phyloP scores from a whole-genome alignment of 2,888 invertebrate genomes.

The Therioaphis trifolii region DNA sequence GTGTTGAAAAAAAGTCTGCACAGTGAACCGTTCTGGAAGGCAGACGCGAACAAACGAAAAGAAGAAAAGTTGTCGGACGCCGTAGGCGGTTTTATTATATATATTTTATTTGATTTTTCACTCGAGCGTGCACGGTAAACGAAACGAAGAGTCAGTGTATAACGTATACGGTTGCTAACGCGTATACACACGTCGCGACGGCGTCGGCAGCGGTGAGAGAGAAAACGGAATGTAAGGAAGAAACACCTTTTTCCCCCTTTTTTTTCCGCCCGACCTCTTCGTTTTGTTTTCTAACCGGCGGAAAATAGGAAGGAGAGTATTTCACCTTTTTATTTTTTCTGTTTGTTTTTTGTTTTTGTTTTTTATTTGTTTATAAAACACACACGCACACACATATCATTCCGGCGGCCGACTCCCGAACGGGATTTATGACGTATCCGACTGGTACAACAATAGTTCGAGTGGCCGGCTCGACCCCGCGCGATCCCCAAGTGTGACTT shows the following conservation, averaged over 20 bases:
- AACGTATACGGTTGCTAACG: not conserved
- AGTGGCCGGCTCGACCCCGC: too few relatives aligned
- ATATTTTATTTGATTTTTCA: constrained; percentile 56
- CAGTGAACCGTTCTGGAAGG: not conserved
- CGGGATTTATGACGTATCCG: constrained; percentile 44
- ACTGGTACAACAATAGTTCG: too few relatives aligned
- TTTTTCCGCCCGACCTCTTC: not conserved
- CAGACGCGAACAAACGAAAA: not conserved
- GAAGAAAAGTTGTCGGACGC: constrained; percentile 36
- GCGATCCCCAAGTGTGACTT: not conserved
- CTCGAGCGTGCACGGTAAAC: constrained; percentile 45
- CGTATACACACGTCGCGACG: too few relatives aligned
- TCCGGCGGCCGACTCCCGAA: constrained; percentile 23
- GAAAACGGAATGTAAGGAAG: constrained; percentile 21
- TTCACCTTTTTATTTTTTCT: not conserved
- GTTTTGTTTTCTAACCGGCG: constrained; percentile 21
- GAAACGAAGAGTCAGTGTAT: constrained; percentile 39
- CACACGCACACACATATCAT: too few relatives aligned
- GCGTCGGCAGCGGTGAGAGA: not conserved
- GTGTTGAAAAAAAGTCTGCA: constrained; percentile 1
- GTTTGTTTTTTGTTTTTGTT: not conserved
- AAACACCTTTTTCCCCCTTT: constrained; percentile 4
- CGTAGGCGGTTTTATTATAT: constrained; percentile 23
- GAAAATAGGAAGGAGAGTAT: not conserved
- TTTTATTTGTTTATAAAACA: too few relatives aligned